Conservation (phyloP, 2,113 vertebrate genomes). For the Tylochromis polylepis region DNA sequence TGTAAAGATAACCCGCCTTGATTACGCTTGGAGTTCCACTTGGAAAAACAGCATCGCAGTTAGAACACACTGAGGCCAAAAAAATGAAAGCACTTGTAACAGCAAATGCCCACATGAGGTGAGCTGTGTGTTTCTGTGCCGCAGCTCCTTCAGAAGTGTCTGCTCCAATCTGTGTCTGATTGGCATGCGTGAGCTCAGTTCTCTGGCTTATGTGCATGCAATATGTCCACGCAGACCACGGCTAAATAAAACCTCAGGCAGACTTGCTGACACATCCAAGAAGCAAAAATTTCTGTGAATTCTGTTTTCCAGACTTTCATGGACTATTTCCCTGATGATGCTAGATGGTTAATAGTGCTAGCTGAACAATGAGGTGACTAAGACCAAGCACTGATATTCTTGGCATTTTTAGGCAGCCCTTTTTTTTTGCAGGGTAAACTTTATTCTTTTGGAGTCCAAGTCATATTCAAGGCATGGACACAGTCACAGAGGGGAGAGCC, state of each 20-base stretch:
- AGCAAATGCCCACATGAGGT: not conserved
- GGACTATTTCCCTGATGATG: not conserved
- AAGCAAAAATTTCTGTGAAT: slow-evolving; percentile 3
- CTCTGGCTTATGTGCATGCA: not conserved
- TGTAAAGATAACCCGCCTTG: not conserved
- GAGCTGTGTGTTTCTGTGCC: not conserved
- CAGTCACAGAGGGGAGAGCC: not conserved
- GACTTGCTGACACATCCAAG: not conserved
- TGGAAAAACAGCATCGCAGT: not conserved
- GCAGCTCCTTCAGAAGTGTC: not conserved
- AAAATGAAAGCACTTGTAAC: not conserved
- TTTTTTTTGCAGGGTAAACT: not conserved
- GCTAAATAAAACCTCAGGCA: slow-evolving; percentile 5
- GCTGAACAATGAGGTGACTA: not conserved
- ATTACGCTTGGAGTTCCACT: not conserved
- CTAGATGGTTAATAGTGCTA: not conserved
- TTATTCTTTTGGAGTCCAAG: not conserved
- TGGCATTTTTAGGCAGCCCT: not conserved
- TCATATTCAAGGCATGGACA: not conserved
- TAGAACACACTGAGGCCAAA: not conserved
- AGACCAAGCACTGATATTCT: not conserved
- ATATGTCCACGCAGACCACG: slow-evolving; percentile 8
- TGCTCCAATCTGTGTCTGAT: not conserved
- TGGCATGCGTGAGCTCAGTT: slow-evolving; percentile 20
- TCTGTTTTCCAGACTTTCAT: slow-evolving; percentile 4